Evolutionary conservation across 2,113 vertebrate genomes (phyloP).

Genomic region (Lipotes vexillifer): DNA sequence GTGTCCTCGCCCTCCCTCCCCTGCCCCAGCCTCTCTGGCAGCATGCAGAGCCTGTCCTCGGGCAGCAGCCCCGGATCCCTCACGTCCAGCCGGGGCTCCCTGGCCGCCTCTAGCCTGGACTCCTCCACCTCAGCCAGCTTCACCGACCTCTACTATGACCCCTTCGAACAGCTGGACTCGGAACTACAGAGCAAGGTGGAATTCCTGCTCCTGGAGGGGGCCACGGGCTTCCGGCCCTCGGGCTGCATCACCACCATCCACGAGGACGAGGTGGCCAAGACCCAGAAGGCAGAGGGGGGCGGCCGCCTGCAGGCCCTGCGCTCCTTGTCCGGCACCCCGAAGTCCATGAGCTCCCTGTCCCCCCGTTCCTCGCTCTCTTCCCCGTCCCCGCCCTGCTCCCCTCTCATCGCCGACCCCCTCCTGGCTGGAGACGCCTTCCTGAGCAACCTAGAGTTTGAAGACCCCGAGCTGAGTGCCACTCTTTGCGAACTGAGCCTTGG

Average conservation of each 20-base stretch:
- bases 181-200: constrained; percentile 95
- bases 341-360: constrained; percentile 92
- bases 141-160: constrained; percentile 94
- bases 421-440: constrained; percentile 87
- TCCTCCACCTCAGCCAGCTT: constrained; percentile 94
- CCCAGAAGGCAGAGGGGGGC: constrained; percentile 72
- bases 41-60: constrained; percentile 95
- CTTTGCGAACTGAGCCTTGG: constrained; percentile 84
- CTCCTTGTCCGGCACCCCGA: constrained; percentile 90
- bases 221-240: constrained; percentile 87
- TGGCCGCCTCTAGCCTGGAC: constrained; percentile 92
- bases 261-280: constrained; percentile 90
- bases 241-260: constrained; percentile 97
- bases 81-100: constrained; percentile 92
- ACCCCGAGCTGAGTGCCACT: constrained; percentile 80
- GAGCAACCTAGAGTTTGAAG: constrained; percentile 83
- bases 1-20: background rate
- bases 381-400: constrained; percentile 94
- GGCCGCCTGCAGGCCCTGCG: constrained; percentile 84
- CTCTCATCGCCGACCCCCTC: constrained; percentile 87
- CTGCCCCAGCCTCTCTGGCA: constrained; percentile 89
- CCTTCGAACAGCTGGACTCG: constrained; percentile 86
- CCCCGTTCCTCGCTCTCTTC: constrained; percentile 96
- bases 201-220: constrained; percentile 89
- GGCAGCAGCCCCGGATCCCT: constrained; percentile 95